Base-by-base conservation (phyloP, 1,140 invertebrate genomes). In the Aplysia californica region DNA sequence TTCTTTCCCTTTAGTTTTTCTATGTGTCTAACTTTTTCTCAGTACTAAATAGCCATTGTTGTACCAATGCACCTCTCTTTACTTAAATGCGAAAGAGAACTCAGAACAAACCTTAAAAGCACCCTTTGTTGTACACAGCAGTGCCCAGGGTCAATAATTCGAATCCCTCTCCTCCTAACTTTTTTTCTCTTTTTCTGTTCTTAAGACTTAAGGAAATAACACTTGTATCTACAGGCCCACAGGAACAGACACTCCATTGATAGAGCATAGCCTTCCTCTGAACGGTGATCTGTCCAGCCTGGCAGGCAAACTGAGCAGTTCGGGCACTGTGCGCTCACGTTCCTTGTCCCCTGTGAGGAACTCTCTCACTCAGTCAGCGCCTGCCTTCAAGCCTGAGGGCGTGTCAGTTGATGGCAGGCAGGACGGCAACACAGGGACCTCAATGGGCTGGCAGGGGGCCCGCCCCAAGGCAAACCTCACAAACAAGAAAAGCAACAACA, bases 291-390 rank as follows among this genome's bases (percentile, higher is more conserved):
- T 69, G 1, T 2, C 5, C 41, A 55, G 41, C 41, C 2, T 36
- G 3, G 35, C 65, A 36, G 36, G 58, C 23, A 74, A 67, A 35
- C 44, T 72, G 33, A 58, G n/a, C n/a, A 55, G 36, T 15, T 50
- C 75, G 10, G 80, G 75, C 3, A 72, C 75, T 69, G 44, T 81
- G 0, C 41, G 80, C 1, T 77, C 67, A 20, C 55, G 72, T 15
- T 77, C 80, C 1, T 70, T 87, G 35, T 87, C 86, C 2, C 86
- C 86, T 15, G 84, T 81, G 6, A 76, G 79, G 36, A 82, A 86
- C 67, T 79, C 79, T 31, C 76, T 84, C 71, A 83, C 82, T 65
- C 84, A 87, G 74, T 82, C 83, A 10, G 81, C 80, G 36, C 75
- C 79, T 59, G 81, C 80, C 67, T 83, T 83, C 61, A 82, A 84